Evolutionary conservation across 1,140 invertebrate species (phyloP), one percentile per base, ranked within the genome.

Genomic region (Drosophila biarmipes): DNA sequence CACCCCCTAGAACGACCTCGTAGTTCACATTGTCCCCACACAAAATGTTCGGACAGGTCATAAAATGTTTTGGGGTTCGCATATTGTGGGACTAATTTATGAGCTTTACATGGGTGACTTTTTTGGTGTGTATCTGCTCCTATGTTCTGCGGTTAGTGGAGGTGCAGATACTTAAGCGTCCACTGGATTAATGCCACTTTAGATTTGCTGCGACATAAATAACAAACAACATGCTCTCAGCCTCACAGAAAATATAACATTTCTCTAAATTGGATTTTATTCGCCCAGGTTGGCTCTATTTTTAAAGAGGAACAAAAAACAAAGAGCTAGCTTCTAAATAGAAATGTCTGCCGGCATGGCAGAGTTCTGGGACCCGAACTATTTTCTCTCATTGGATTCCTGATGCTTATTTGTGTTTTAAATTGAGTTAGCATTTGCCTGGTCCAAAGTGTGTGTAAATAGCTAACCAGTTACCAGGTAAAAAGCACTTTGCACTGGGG

Each of bases 51-150:
- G 48, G 37, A 54, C n/a, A 57, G 68, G 37, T 45, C 29, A 73
- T 81, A 73, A 76, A 73, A 58, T 71, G 42, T 45, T 62, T 63
- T 21, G 40, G 38, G 48, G 51, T 40, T 57, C 63, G 45, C 31
- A 40, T 19, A 43, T 21, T 12, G n/a, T 35, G 29, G 3, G 19
- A 14, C 49, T 78, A 78, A 82, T 82, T 82, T 82, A 82, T 73
- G 79, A 24, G 40, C 27, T 64, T 57, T 82, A 63, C 63, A 61
- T 61, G 67, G 64, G 34, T 62, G 52, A 76, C 8, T 29, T 31
- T 57, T 77, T 63, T 48, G 58, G 7, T 76, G 46, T 46, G 29
- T 71, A 29, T 51, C 31, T 57, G 10, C 27, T 15, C 43, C 4
- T 53, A 31, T n/a, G 11, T 11, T 43, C 17, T 49, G 45, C 11